A percentile compares a stretch with the other conserved stretches of the same genome.
Conservation (phyloP, 2,888 invertebrate genomes). For the Acheta domesticus region DNA sequence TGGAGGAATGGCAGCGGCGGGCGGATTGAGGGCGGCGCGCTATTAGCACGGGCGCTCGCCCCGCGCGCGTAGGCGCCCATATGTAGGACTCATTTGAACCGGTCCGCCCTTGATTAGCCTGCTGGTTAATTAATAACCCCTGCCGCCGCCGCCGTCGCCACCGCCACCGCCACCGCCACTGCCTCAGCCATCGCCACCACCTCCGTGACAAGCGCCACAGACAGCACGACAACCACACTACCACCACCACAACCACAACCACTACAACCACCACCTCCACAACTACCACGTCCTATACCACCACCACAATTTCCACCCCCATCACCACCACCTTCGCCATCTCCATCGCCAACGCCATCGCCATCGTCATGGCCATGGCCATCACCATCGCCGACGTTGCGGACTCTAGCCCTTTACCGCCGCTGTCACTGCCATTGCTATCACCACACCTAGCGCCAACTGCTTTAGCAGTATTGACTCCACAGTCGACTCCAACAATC, state of each 20-base stretch:
- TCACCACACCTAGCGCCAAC: too few relatives aligned
- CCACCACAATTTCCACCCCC: too few relatives aligned
- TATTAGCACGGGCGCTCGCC: slow-evolving; percentile 39
- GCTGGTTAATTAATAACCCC: slow-evolving; percentile 58
- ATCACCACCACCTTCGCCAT: too few relatives aligned
- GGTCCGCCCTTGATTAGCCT: slow-evolving; percentile 54
- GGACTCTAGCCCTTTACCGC: too few relatives aligned
- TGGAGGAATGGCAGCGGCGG: slow-evolving; percentile 26
- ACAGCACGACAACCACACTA: slow-evolving; percentile 41
- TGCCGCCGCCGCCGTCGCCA: not conserved
- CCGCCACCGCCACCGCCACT: not conserved
- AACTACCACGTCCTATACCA: too few relatives aligned
- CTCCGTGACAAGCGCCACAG: not conserved
- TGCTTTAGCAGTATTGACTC: too few relatives aligned
- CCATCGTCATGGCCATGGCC: too few relatives aligned
- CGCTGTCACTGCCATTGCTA: too few relatives aligned
- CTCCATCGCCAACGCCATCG: too few relatives aligned
- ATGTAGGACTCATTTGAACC: slow-evolving; percentile 24
- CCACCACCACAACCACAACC: slow-evolving; percentile 34
- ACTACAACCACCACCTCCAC: not conserved
- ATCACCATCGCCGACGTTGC: too few relatives aligned
- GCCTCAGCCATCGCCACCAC: not conserved
- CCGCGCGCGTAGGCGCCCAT: slow-evolving; percentile 40
- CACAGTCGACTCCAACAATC: too few relatives aligned
- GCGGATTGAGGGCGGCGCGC: not conserved